These are phyloP conservation scores for Melanostoma mellinum DNA, from an alignment of 2,888 invertebrate species.

Conservation along the genomic window DNA sequence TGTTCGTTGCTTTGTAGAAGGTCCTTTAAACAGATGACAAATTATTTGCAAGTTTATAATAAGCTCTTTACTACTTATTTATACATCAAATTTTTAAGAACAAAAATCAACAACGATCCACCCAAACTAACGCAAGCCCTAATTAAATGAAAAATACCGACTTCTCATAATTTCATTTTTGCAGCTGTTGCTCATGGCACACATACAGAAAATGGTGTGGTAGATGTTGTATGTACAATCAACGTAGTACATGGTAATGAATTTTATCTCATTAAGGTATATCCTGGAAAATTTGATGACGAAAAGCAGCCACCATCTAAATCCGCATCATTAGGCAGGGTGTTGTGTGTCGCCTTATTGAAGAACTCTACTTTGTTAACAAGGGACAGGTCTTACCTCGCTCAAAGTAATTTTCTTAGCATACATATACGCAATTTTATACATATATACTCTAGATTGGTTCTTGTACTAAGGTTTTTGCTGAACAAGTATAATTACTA, in stretches of 20 bases:
- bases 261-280: constrained; percentile 66
- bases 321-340: constrained; percentile 62
- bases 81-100: constrained; percentile 9
- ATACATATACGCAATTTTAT: constrained; percentile 16
- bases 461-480: constrained; percentile 30
- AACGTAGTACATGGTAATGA: constrained; percentile 53
- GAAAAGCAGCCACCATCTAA: constrained; percentile 44
- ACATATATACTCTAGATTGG: constrained; percentile 10
- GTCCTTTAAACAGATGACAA: constrained; percentile 47
- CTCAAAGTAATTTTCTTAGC: constrained; percentile 25
- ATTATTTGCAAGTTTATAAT: constrained; percentile 47
- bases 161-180: constrained; percentile 23
- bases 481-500: constrained; percentile 50
- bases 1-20: constrained; percentile 8
- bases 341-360: constrained; percentile 36
- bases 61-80: constrained; percentile 29
- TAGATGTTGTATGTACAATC: neutral
- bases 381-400: neutral
- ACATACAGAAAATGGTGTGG: neutral
- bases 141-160: constrained; percentile 52
- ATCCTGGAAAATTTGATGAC: constrained; percentile 51
- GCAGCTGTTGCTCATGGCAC: constrained; percentile 56
- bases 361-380: neutral
- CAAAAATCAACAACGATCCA: constrained; percentile 40
- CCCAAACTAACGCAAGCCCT: constrained; percentile 48